Percentiles rank a stretch among this genome's conserved stretches.
phyloP scores from a whole-genome alignment of 2,888 invertebrate genomes.

The Norana najaformis region DNA sequence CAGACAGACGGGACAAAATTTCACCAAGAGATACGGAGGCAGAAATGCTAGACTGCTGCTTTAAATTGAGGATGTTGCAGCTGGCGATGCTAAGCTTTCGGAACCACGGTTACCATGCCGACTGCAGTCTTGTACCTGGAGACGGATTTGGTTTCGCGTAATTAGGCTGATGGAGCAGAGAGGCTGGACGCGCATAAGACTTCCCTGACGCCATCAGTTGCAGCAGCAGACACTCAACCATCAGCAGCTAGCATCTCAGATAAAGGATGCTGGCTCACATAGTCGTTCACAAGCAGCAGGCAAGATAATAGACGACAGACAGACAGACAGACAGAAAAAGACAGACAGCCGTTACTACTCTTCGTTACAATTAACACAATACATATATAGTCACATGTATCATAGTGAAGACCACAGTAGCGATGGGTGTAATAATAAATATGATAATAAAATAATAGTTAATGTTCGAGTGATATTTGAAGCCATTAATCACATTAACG shows the following conservation, averaged over 20 bases:
- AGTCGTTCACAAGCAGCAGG: no score
- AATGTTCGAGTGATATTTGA: no score
- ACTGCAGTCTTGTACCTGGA: not conserved
- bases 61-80: not conserved
- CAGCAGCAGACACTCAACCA: not conserved
- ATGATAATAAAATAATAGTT: no score
- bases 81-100: not conserved
- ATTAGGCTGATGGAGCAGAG: not conserved
- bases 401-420: no score
- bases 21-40: not conserved
- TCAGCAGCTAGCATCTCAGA: not conserved
- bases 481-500: no score
- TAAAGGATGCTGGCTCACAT: not conserved
- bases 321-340: no score
- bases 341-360: no score
- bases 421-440: no score
- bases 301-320: no score
- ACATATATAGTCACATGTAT: no score
- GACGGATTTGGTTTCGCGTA: not conserved
- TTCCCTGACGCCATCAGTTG: not conserved
- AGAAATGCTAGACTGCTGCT: not conserved
- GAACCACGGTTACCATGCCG: conserved; percentile 5
- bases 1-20: not conserved
- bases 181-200: not conserved
- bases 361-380: no score